These are phyloP conservation scores for Protonibea diacanthus DNA, from an alignment of 2,797 vertebrate genomes.

Conservation along the genomic window DNA sequence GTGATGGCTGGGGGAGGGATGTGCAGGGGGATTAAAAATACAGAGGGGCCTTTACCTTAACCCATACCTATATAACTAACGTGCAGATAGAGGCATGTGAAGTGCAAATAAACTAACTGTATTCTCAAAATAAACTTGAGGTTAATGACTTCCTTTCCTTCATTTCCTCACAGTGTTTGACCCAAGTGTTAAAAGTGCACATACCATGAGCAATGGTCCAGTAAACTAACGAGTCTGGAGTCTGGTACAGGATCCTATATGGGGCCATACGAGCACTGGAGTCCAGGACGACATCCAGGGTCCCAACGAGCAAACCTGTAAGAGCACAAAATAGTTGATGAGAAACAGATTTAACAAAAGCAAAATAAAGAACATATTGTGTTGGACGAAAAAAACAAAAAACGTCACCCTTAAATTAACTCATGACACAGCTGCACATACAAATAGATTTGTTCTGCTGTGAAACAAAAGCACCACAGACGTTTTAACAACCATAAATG, in stretches of 20 bases:
- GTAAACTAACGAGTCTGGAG: constrained; percentile 94
- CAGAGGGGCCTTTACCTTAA: constrained; percentile 2
- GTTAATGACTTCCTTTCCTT: background rate
- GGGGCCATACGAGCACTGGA: constrained; percentile 97
- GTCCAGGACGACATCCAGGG: constrained; percentile 96
- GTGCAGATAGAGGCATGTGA: background rate
- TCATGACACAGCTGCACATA: background rate
- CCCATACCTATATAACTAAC: background rate
- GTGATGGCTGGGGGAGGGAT: constrained; percentile 2
- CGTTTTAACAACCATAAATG: background rate
- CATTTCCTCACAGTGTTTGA: background rate
- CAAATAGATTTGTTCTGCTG: background rate
- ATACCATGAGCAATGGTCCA: constrained; percentile 98
- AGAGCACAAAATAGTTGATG: background rate
- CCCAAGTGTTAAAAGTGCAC: constrained; percentile 17
- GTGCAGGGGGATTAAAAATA: constrained; percentile 17
- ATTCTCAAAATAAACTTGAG: background rate
- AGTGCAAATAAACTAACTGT: background rate
- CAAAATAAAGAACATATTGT: background rate
- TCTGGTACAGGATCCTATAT: constrained; percentile 97
- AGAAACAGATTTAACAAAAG: background rate
- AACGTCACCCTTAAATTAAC: constrained; percentile 2
- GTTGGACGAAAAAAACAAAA: constrained; percentile 1
- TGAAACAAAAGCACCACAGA: constrained; percentile 13
- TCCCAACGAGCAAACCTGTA: constrained; percentile 95